Percentiles rank a stretch among this genome's conserved stretches.
These are phyloP conservation scores for Mycalesis mineus DNA, from an alignment of 2,888 invertebrate genomes.

Conservation along the genomic window DNA sequence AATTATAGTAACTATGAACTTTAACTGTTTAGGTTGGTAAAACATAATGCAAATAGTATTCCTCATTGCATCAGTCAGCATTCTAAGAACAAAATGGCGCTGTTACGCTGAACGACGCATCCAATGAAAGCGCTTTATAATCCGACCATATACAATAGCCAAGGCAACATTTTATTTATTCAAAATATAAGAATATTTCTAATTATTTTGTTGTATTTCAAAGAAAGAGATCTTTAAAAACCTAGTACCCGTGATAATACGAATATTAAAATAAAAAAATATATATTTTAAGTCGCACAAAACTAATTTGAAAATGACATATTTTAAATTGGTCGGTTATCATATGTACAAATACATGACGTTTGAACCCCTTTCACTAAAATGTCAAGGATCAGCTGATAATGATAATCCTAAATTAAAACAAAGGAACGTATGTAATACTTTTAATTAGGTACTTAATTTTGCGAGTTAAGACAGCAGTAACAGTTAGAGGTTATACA, in stretches of 20 bases:
- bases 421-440: constrained; percentile 8
- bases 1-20: constrained; percentile 5
- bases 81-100: constrained; percentile 71
- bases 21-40: constrained; percentile 4
- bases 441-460: too few relatives aligned
- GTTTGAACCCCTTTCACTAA: constrained; percentile 13
- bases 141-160: constrained; percentile 41
- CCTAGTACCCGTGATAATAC: too few relatives aligned
- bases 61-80: constrained; percentile 69
- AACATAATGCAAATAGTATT: constrained; percentile 39
- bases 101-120: constrained; percentile 41
- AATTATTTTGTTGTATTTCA: not conserved
- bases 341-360: constrained; percentile 9
- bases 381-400: constrained; percentile 28
- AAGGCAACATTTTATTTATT: not conserved
- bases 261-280: not conserved
- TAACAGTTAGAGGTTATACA: too few relatives aligned
- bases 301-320: not conserved
- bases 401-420: constrained; percentile 9
- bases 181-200: not conserved
- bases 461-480: too few relatives aligned
- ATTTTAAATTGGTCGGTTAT: constrained; percentile 14
- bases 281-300: not conserved
- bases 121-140: constrained; percentile 71
- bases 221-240: not conserved